These are phyloP conservation scores for Trilocha varians DNA, from an alignment of 2,888 invertebrate species.

Conservation along the genomic window DNA sequence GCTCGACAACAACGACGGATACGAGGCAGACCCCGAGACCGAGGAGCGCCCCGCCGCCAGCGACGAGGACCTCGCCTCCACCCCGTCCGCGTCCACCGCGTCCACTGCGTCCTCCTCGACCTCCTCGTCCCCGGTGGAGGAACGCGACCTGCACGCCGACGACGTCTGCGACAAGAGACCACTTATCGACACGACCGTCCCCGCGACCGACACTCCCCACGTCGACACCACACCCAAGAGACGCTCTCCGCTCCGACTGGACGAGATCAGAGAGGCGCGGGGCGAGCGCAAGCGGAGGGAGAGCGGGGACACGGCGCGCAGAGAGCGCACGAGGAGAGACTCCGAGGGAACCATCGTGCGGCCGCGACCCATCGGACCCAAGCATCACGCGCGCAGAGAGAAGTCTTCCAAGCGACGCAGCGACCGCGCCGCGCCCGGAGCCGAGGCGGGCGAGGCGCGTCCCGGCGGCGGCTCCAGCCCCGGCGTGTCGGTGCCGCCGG, in stretches of 20 bases:
- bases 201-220: conserved; percentile 11
- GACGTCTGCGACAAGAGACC: conserved; percentile 11
- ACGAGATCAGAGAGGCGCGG: conserved; percentile 10
- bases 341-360: conserved; percentile 8
- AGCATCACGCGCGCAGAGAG: conserved; percentile 22
- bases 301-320: conserved; percentile 9
- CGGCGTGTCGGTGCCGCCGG: conserved; percentile 12
- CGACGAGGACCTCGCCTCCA: conserved; percentile 30
- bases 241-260: conserved; percentile 6
- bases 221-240: conserved; percentile 5
- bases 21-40: conserved; percentile 22
- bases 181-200: conserved; percentile 5
- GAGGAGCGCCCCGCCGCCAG: conserved; percentile 21
- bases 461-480: conserved; percentile 13
- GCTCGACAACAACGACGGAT: conserved; percentile 12
- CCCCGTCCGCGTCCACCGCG: conserved; percentile 25
- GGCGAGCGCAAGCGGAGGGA: conserved; percentile 8
- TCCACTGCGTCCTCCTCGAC: conserved; percentile 18
- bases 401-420: conserved; percentile 16
- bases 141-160: conserved; percentile 12
- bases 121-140: conserved; percentile 24
- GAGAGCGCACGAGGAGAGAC: conserved; percentile 15
- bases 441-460: conserved; percentile 14
- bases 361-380: conserved; percentile 11
- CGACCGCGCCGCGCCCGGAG: conserved; percentile 11